Evolutionary conservation across 1,140 invertebrate species (phyloP).

Genomic region (Papilio polytes): DNA sequence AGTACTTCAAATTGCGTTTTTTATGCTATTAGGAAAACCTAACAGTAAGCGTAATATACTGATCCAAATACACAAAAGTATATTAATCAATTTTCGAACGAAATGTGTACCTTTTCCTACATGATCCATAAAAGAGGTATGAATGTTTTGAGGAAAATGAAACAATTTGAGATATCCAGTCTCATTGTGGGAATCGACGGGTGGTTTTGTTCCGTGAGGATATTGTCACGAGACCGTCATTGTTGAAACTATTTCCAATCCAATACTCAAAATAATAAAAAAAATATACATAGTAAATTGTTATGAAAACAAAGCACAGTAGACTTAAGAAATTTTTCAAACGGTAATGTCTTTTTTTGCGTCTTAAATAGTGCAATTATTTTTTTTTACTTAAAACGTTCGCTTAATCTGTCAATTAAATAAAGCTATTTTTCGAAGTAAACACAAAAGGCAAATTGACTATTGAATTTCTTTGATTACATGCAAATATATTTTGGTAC

Average conservation of each 20-base stretch:
- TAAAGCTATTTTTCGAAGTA: not conserved
- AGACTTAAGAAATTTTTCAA: too few species aligned
- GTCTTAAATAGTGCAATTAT: not conserved
- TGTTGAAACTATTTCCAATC: not conserved
- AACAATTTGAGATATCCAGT: conserved; percentile 20
- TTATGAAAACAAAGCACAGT: not conserved
- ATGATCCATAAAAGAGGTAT: not conserved
- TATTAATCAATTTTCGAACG: not conserved
- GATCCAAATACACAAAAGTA: not conserved
- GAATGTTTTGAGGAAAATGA: conserved; percentile 25
- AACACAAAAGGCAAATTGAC: not conserved
- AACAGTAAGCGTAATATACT: not conserved
- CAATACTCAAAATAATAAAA: not conserved
- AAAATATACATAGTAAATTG: not conserved
- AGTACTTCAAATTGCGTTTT: too few species aligned
- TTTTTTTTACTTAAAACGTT: not conserved
- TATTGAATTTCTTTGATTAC: conserved; percentile 17
- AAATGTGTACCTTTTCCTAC: not conserved
- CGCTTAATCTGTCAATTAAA: not conserved
- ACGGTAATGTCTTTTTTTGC: not conserved
- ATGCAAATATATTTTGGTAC: not conserved
- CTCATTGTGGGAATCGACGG: not conserved
- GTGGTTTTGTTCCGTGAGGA: not conserved
- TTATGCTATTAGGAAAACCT: too few species aligned
- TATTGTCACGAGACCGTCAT: conserved; percentile 8